Evolutionary conservation across 2,113 vertebrate genomes (phyloP), one percentile per base, ranked within the genome.

Genomic region (Heteronetta atricapilla): DNA sequence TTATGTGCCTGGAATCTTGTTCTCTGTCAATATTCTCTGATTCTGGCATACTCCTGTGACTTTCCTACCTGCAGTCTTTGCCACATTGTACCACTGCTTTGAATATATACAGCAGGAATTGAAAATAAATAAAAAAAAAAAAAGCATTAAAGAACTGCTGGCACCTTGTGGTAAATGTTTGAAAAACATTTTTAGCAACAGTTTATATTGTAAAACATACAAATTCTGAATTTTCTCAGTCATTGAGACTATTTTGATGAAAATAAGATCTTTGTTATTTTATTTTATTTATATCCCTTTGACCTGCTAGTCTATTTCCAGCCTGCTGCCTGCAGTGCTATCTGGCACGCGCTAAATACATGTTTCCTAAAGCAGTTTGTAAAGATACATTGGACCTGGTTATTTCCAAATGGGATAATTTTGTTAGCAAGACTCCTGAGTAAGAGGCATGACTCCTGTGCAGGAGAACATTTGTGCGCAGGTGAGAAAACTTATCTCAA

Each of bases 141-240:
- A 94, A 89, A 93, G 79, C 68, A 83, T 97, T 95, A 95, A 97
- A 97, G 94, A 97, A 91, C 93, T 97, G 96, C 96, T 97, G 97
- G 96, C 97, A 97, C 96, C 96, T 96, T 96, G 96, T 97, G 96
- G 96, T 95, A 97, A 96, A 96, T 74, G 90, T 86, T 86, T 97
- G 96, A 97, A 97, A 94, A 97, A 95, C 94, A 95, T 96, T 96
- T 96, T 89, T 93, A 95, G 67, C 48, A 89, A 68, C 72, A 82
- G 55, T 90, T 95, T 88, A 53, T 62, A 64, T 75, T 68, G 60
- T 86, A 82, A 94, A 94, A 66, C 13, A 22, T 48, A 38, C 0
- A 22, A 84, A 64, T 91, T 82, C n/a, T 36, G 34, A 67, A 33
- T 89, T 96, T 89, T 70, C 34, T 82, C 53, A 76, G 28, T 58